phyloP scores from a whole-genome alignment of 2,113 vertebrate species.

The Anseranas semipalmata region DNA sequence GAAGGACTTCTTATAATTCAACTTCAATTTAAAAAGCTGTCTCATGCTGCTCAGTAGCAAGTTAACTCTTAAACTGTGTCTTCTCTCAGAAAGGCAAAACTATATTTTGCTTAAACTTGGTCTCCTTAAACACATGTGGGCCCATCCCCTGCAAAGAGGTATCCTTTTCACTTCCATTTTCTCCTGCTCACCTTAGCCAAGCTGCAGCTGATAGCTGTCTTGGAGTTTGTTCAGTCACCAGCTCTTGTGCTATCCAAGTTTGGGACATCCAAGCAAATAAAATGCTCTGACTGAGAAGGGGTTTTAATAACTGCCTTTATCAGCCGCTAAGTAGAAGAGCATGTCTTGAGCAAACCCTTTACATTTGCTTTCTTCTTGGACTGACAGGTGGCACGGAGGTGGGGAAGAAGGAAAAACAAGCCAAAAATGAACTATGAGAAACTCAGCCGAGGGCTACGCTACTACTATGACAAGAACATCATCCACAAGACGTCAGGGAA shows the following conservation, averaged over 20 bases:
- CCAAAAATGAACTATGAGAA: slow-evolving; percentile 96
- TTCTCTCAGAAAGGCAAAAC: not conserved
- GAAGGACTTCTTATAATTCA: not conserved
- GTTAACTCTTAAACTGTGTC: fast-evolving
- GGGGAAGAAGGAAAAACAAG: slow-evolving; percentile 91
- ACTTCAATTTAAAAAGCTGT: not conserved
- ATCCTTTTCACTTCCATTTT: not conserved
- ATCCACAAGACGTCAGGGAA: slow-evolving; percentile 92
- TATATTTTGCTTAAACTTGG: not conserved
- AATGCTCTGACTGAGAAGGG: not conserved
- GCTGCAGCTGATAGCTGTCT: not conserved
- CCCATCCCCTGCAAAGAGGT: not conserved
- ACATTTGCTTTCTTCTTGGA: not conserved
- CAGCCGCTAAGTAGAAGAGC: not conserved
- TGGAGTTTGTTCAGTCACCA: not conserved
- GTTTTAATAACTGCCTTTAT: not conserved
- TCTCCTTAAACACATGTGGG: not conserved
- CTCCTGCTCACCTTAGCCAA: not conserved
- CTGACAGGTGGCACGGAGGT: slow-evolving; percentile 85
- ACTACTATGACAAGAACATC: slow-evolving; percentile 94
- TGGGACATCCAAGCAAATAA: not conserved
- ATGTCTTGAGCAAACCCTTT: not conserved
- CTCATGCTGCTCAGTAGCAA: not conserved
- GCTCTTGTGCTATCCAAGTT: fast-evolving
- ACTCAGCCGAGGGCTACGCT: slow-evolving; percentile 87